Evolutionary conservation across 2,888 invertebrate genomes (phyloP), one percentile per base, ranked within the genome.

Genomic region (Dichetophora obliterata): DNA sequence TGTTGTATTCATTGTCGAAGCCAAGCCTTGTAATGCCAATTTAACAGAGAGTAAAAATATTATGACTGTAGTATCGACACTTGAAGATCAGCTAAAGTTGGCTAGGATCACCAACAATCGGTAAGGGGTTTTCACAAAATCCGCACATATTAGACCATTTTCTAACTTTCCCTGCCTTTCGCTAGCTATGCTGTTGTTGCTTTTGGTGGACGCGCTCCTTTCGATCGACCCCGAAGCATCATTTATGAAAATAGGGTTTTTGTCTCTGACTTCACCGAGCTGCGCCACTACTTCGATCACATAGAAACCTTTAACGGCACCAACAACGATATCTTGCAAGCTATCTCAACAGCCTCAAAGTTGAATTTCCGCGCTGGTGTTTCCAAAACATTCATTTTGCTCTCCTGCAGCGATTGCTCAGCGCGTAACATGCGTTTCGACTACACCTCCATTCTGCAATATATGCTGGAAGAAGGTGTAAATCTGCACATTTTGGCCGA

Each of bases 1-100:
- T 89, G 91, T 97, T 0, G 95, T 98, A 73, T 95, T 98, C 88
- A 93, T 98, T 73, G 91, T 98, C 0, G 97, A 98, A 85, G 96
- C 96, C 1, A 94, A 95, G 82, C 90, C 91, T 5, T 98, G 98
- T 88, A 98, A 97, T 90, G 91, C 91, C 80, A 92, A 94, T 81
- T 87, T 95, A 1, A 91, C 91, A 52, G 91, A 91, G 76, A 91
- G 90, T 74, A 93, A 93, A 83, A 95, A 93, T 82, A 91, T 96
- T 71, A 94, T 94, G 83, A 89, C 92, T 5, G 90, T 96, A 57
- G 88, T 95, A 0, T 91, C 91, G 65, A 91, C 92, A 9, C 88
- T 96, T 61, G 92, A 93, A 80, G 93, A 93, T 81, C 95, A 95
- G 84, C 87, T 96, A 52, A 90, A 89, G 22, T 92, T 92, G 1